Evolutionary conservation across 1,140 invertebrate species (phyloP), one percentile per base, ranked within the genome.

Genomic region (Wasmannia auropunctata): DNA sequence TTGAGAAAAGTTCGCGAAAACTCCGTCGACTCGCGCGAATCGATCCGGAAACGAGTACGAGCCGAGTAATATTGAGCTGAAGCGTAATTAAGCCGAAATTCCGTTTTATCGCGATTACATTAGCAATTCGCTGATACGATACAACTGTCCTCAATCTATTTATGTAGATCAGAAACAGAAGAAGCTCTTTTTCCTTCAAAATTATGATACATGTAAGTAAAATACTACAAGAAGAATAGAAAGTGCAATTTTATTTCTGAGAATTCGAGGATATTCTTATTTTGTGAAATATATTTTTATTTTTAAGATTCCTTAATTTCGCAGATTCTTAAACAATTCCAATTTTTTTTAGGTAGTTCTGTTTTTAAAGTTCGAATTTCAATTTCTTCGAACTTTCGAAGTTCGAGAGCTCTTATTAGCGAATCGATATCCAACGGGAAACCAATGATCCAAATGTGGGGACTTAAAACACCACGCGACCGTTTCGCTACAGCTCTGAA

Each of bases 21-120:
- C 34, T 70, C 16, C 22, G 37, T 34, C 77, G 46, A 19, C 79
- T 43, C 51, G 19, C 6, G n/a, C 19, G 37, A 60, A 72, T 72
- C 67, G 51, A 83, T 83, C 67, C 65, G 37, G n/a, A n/a, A 67
- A 54, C 31, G 31, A 54, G 22, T 56, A 1, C 49, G 77, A 72
- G 54, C 31, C 16, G 49, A 31, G 19, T 43, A 40, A 81, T 22
- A 16, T n/a, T 8, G 37, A 65, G 63, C 65, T 31, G 25, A 81
- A 70, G 14, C 28, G 37, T 11, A 72, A 74, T 83, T 74, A 83
- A 83, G 37, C 51, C 67, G 37, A 83, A 83, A 58, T 43, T 72
- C 51, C 79, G 8, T 37, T 19, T 6, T 31, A 1, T 10, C 62
- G 43, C 46, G 16, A 14, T n/a, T 7, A n/a, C n/a, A 3, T 58